A percentile compares a stretch with the other conserved stretches of the same genome.
Evolutionary conservation across 2,888 invertebrate genomes (phyloP).

Genomic region (Cetonia aurata): DNA sequence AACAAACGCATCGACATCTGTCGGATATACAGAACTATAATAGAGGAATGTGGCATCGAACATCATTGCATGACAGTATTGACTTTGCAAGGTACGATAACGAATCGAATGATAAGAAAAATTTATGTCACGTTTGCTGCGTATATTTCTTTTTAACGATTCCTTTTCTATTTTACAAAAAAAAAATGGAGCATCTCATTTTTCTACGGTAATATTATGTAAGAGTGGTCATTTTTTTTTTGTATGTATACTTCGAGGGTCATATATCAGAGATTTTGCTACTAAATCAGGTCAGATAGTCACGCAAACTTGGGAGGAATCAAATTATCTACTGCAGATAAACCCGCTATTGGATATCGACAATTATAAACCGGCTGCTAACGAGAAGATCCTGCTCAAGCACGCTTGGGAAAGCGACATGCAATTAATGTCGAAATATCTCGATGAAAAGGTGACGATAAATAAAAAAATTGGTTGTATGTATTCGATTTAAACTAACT

Average conservation of each 20-base stretch:
- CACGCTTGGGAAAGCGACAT: slow-evolving; percentile 72
- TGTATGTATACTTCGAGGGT: not conserved
- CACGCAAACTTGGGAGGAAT: slow-evolving; percentile 74
- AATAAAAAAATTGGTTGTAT: too few species aligned
- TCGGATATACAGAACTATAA: slow-evolving; percentile 72
- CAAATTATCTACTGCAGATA: slow-evolving; percentile 70
- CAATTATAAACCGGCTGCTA: slow-evolving; percentile 53
- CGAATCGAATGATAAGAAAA: too few species aligned
- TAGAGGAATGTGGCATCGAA: slow-evolving; percentile 69
- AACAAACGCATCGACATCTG: slow-evolving; percentile 69
- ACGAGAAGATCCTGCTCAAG: slow-evolving; percentile 66
- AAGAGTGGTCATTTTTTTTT: not conserved
- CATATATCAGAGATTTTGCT: not conserved
- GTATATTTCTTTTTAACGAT: too few species aligned
- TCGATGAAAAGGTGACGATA: slow-evolving; percentile 72
- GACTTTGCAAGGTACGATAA: slow-evolving; percentile 67
- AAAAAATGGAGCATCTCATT: too few species aligned
- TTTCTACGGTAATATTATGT: too few species aligned
- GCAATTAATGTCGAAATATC: slow-evolving; percentile 73
- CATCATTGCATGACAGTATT: slow-evolving; percentile 71
- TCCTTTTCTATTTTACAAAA: too few species aligned
- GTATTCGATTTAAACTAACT: not conserved
- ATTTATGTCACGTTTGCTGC: too few species aligned
- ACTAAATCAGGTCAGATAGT: slow-evolving; percentile 68
- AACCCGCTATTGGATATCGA: slow-evolving; percentile 68